Base-by-base conservation (phyloP, 2,797 vertebrate species). In the Oophaga sylvatica region DNA sequence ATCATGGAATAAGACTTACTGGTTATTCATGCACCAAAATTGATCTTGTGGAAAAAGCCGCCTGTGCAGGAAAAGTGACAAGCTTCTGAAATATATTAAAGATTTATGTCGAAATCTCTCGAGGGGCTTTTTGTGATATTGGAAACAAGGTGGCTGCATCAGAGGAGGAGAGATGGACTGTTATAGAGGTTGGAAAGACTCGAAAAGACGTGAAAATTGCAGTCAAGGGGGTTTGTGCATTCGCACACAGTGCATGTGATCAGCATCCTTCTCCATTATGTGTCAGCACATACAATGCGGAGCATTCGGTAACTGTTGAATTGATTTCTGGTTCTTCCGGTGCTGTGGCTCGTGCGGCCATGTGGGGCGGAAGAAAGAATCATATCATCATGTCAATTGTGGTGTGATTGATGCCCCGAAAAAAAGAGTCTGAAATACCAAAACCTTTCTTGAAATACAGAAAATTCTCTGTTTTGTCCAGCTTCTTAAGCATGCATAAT, bases 71-170 rank as follows among this genome's bases (percentile, higher is more conserved):
- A 56, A 20, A 35, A 57, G 65, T 70, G 81, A 83, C 65, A 83
- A 65, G 81, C 26, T 56, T 82, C 65, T 56, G 53, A 82, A 82
- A 82, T 68, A 41, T 22, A 82, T 68, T 31, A 57, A 82, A 70
- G 63, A 82, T 82, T 81, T 81, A 81, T 68, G 56, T 57, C 70
- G n/a, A 56, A 19, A 19, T 57, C n/a, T 82, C 81, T 35, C 29
- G 0, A 20, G 63, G 65, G 80, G 68, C 17, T 82, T 31, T 70
- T 68, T 29, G 26, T 63, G 29, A 57, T 48, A 82, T 70, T 56
- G 31, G 45, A 29, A 82, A 70, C 63, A 56, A 19, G 20, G 60
- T 29, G 59, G 31, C 6, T 81, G 80, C 48, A 15, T 31, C 26
- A 13, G n/a, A 70, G 31, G 53, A 53, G 45, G 19, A 41, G 59